phyloP scores from a whole-genome alignment of 2,113 vertebrate genomes.

The Otocyon megalotis region DNA sequence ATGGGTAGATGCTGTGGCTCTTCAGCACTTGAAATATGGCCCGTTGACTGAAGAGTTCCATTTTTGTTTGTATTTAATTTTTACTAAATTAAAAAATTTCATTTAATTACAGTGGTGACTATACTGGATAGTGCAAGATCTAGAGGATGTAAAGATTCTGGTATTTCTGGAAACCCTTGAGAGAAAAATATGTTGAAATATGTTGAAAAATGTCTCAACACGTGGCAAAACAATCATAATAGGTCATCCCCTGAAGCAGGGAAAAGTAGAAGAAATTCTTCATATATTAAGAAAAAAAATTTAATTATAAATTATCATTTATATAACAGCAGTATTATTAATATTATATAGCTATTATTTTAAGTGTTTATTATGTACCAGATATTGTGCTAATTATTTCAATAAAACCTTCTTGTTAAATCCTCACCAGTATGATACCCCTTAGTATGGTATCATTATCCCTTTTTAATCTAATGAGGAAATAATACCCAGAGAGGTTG shows the following conservation, averaged over 20 bases:
- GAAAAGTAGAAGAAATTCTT: constrained; percentile 29
- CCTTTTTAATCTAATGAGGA: constrained; percentile 28
- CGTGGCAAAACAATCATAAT: constrained; percentile 16
- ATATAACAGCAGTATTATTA: constrained; percentile 21
- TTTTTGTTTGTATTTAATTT: constrained; percentile 42
- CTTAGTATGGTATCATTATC: neutral
- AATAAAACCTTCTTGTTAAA: constrained; percentile 18
- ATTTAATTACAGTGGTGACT: neutral
- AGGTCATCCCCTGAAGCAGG: constrained; percentile 20
- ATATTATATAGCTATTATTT: neutral
- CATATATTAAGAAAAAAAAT: constrained; percentile 42
- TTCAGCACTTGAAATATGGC: neutral
- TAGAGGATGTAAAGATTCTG: constrained; percentile 23
- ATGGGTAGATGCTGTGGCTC: neutral
- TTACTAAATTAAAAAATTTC: neutral
- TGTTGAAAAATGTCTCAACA: too few relatives aligned
- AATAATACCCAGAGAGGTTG: constrained; percentile 46
- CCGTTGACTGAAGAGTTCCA: neutral
- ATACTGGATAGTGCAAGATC: neutral
- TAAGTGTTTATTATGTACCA: neutral
- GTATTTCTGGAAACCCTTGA: constrained; percentile 39
- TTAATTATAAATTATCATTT: constrained; percentile 51
- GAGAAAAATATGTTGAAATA: too few relatives aligned
- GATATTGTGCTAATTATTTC: neutral
- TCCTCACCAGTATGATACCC: neutral